Evolutionary conservation across 2,888 invertebrate genomes (phyloP).

Genomic region (Panzeria rudis): DNA sequence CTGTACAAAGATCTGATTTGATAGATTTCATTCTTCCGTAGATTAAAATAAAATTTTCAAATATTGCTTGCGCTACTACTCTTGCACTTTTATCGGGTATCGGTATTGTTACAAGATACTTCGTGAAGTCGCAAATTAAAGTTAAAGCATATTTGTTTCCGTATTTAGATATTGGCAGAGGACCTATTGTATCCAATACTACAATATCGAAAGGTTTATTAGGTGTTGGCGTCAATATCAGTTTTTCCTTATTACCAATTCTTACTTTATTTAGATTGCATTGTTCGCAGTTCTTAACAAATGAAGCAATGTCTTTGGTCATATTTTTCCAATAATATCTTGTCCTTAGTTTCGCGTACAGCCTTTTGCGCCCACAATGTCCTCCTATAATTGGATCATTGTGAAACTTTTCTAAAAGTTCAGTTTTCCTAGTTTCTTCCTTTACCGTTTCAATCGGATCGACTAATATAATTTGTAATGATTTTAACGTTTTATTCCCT

Average conservation of each 20-base stretch:
- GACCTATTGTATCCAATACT: background rate
- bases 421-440: too few species aligned
- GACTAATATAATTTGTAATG: background rate
- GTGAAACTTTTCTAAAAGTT: background rate
- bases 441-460: background rate
- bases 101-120: background rate
- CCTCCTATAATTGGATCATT: background rate
- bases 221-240: background rate
- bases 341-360: background rate
- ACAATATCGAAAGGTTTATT: slow-evolving; percentile 4
- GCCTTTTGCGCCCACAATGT: background rate
- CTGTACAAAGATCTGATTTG: background rate
- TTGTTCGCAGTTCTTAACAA: background rate
- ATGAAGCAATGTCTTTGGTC: background rate
- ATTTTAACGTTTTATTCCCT: background rate
- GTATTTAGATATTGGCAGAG: background rate
- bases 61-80: background rate
- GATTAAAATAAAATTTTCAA: background rate
- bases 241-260: background rate
- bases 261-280: background rate
- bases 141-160: background rate
- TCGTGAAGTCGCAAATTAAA: background rate
- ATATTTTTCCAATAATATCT: slow-evolving; percentile 2
- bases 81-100: background rate
- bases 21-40: background rate